Conservation (phyloP, 2,113 vertebrate species). For the zebrafish (Danio rerio) region DNA sequence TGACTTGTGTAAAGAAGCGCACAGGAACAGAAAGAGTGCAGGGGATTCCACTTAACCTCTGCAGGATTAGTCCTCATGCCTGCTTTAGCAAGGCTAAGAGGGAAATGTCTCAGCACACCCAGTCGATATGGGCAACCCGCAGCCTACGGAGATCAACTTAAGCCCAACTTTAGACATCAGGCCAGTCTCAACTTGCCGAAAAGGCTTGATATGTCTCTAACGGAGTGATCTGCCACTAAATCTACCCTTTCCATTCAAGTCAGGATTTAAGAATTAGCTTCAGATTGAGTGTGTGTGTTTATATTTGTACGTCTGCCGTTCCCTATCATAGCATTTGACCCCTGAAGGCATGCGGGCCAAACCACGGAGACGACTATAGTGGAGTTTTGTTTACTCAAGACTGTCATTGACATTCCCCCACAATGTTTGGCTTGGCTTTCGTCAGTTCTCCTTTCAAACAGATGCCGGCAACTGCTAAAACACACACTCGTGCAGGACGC, state of each 20-base stretch:
- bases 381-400: slow-evolving; percentile 72
- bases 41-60: slow-evolving; percentile 74
- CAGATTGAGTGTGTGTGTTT: slow-evolving; percentile 10
- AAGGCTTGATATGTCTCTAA: neutral
- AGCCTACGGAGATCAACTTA: slow-evolving; percentile 63
- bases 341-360: slow-evolving; percentile 10
- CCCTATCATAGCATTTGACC: slow-evolving; percentile 32
- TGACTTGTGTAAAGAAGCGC: neutral
- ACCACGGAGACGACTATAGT: slow-evolving; percentile 46
- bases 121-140: slow-evolving; percentile 66
- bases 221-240: neutral
- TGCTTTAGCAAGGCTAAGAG: slow-evolving; percentile 76
- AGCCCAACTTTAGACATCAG: slow-evolving; percentile 46
- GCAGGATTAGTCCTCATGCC: slow-evolving; percentile 78
- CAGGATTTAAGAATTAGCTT: slow-evolving; percentile 27
- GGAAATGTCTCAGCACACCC: slow-evolving; percentile 69
- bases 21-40: slow-evolving; percentile 55
- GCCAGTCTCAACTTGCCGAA: slow-evolving; percentile 48
- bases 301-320: slow-evolving; percentile 13
- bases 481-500: slow-evolving; percentile 68
- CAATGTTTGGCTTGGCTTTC: slow-evolving; percentile 74
- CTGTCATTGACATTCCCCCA: slow-evolving; percentile 71
- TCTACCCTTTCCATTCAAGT: slow-evolving; percentile 7
- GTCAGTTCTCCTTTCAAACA: slow-evolving; percentile 72
- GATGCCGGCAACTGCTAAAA: slow-evolving; percentile 76